Percentiles rank a stretch among this genome's conserved stretches.
Conservation (phyloP, 2,888 invertebrate genomes). For the Silvanus unidentatus region DNA sequence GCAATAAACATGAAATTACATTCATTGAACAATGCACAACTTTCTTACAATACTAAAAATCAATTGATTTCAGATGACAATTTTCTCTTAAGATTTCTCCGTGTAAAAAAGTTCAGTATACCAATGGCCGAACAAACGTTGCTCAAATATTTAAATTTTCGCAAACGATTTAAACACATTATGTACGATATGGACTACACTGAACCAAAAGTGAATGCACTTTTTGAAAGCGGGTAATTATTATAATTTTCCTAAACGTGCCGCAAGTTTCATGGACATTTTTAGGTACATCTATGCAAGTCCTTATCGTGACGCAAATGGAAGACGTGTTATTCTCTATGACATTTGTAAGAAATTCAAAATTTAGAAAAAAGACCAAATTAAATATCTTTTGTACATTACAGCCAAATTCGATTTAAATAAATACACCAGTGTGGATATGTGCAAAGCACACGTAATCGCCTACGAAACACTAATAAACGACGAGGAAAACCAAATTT, state of each 20-base stretch:
- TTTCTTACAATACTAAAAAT: too few relatives aligned
- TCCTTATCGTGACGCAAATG: slow-evolving; percentile 65
- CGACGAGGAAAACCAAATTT: slow-evolving; percentile 69
- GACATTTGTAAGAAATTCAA: slow-evolving; percentile 24
- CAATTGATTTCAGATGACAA: slow-evolving; percentile 63
- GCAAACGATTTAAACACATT: slow-evolving; percentile 62
- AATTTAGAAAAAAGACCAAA: not conserved
- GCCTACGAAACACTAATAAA: slow-evolving; percentile 71
- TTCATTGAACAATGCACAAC: too few relatives aligned
- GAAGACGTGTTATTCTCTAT: slow-evolving; percentile 65
- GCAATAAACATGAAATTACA: too few relatives aligned
- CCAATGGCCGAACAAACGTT: slow-evolving; percentile 73
- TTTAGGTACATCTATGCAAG: slow-evolving; percentile 67
- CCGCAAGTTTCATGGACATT: slow-evolving; percentile 19
- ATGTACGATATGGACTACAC: slow-evolving; percentile 61
- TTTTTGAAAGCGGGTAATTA: slow-evolving; percentile 61
- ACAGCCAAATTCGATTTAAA: slow-evolving; percentile 63
- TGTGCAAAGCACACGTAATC: slow-evolving; percentile 63
- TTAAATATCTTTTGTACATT: slow-evolving; percentile 9
- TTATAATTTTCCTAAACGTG: not conserved
- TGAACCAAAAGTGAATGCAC: slow-evolving; percentile 55
- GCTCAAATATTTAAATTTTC: slow-evolving; percentile 69
- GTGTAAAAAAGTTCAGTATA: slow-evolving; percentile 72
- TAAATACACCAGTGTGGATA: slow-evolving; percentile 60
- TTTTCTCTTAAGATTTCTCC: slow-evolving; percentile 68